phyloP scores from a whole-genome alignment of 2,113 vertebrate genomes.

The Regulus satrapa region DNA sequence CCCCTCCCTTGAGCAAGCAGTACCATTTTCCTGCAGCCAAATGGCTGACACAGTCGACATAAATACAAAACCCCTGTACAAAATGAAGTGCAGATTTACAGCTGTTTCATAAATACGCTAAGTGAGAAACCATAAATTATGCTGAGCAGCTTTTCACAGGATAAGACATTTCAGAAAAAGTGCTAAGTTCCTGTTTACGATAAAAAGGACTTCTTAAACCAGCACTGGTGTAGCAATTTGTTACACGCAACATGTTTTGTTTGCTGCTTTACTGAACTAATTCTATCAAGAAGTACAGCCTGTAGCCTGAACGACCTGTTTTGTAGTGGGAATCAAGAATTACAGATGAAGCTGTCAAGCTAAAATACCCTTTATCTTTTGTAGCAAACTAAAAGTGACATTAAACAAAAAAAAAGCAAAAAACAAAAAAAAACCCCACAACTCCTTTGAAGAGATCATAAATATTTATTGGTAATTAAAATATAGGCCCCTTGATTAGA shows the following conservation, averaged over 20 bases:
- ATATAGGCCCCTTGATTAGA: neutral
- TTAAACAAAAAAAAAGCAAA: neutral
- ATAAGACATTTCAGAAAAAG: neutral
- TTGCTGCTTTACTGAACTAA: neutral
- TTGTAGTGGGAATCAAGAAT: neutral
- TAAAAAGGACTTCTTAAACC: neutral
- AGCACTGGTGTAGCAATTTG: neutral
- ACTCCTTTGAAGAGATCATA: slow-evolving; percentile 1
- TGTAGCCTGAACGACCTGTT: neutral
- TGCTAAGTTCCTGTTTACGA: neutral
- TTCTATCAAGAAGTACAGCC: neutral
- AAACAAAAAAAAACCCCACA: neutral
- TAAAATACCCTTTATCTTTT: neutral
- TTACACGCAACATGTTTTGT: neutral
- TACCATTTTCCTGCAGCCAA: neutral
- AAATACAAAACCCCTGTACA: neutral
- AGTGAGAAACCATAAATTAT: neutral
- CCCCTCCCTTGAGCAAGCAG: neutral
- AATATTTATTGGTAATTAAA: slow-evolving; percentile 13
- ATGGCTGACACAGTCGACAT: neutral
- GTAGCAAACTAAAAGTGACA: neutral
- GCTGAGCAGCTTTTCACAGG: neutral
- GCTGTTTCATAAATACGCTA: neutral
- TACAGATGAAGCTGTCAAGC: neutral
- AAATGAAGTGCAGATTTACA: neutral